phyloP scores from a whole-genome alignment of 2,888 invertebrate species.

The Drosophila neotestacea region DNA sequence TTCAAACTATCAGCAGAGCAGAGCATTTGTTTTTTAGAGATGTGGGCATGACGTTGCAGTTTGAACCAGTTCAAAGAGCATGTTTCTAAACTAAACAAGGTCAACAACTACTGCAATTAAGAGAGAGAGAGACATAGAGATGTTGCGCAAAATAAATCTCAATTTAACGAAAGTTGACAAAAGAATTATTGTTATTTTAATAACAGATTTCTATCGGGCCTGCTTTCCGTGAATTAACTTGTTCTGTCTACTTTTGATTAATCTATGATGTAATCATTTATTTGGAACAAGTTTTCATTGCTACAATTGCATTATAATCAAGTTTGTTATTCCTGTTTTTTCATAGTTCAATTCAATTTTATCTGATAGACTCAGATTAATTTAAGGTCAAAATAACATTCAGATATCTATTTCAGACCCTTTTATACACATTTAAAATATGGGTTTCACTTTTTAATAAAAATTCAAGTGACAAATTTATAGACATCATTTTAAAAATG shows the following conservation, averaged over 20 bases:
- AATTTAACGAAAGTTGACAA: slow-evolving; percentile 19
- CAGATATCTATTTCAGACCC: too few species aligned
- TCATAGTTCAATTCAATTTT: too few species aligned
- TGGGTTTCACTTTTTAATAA: too few species aligned
- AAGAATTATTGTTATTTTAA: slow-evolving; percentile 11
- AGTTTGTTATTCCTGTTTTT: too few species aligned
- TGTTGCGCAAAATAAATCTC: slow-evolving; percentile 11
- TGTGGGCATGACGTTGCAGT: slow-evolving; percentile 15
- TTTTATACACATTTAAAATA: too few species aligned
- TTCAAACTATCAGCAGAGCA: slow-evolving; percentile 30
- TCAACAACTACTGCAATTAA: slow-evolving; percentile 15
- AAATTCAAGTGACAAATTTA: too few species aligned
- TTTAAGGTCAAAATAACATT: too few species aligned
- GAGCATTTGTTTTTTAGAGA: slow-evolving; percentile 8
- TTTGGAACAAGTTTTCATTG: not conserved
- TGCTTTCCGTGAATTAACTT: slow-evolving; percentile 2
- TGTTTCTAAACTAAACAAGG: slow-evolving; percentile 13
- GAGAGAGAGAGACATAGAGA: not conserved
- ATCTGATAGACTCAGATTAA: too few species aligned
- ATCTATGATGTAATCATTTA: slow-evolving; percentile 18
- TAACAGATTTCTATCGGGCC: not conserved
- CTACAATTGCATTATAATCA: not conserved
- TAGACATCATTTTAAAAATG: too few species aligned
- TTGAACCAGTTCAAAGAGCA: slow-evolving; percentile 41
- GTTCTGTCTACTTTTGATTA: slow-evolving; percentile 15